Conservation (phyloP, 2,113 vertebrate genomes). For the Isurus oxyrinchus region DNA sequence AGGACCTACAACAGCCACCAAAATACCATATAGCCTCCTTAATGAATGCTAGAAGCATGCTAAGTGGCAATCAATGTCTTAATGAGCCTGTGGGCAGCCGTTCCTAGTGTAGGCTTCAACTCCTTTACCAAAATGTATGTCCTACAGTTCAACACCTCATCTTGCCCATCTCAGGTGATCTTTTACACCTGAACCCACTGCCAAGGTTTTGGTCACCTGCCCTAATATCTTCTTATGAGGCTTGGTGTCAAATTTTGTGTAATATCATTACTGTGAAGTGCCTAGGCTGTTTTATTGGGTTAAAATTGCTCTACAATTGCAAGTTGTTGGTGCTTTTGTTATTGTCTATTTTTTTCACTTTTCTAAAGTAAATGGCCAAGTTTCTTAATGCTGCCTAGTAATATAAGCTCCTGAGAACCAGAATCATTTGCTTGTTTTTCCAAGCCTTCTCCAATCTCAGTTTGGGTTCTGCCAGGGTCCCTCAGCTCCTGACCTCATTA, state of each 20-base stretch:
- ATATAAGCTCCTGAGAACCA: neutral
- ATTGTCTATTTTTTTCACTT: neutral
- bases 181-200: neutral
- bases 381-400: neutral
- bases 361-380: neutral
- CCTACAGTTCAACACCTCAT: neutral
- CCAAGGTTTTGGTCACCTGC: neutral
- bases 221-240: neutral
- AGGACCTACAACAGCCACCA: too few species aligned
- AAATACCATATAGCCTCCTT: too few species aligned
- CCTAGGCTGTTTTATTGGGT: neutral
- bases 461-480: too few species aligned
- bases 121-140: too few species aligned
- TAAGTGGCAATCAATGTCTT: too few species aligned
- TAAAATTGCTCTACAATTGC: neutral
- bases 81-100: too few species aligned
- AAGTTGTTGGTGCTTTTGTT: neutral
- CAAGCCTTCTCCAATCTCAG: neutral
- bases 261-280: neutral
- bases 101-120: too few species aligned
- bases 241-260: neutral
- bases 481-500: too few species aligned
- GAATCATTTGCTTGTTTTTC: neutral
- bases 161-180: neutral
- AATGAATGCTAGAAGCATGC: too few species aligned